These are phyloP conservation scores for Chaetops frenatus DNA, from an alignment of 2,113 vertebrate genomes.

Conservation along the genomic window DNA sequence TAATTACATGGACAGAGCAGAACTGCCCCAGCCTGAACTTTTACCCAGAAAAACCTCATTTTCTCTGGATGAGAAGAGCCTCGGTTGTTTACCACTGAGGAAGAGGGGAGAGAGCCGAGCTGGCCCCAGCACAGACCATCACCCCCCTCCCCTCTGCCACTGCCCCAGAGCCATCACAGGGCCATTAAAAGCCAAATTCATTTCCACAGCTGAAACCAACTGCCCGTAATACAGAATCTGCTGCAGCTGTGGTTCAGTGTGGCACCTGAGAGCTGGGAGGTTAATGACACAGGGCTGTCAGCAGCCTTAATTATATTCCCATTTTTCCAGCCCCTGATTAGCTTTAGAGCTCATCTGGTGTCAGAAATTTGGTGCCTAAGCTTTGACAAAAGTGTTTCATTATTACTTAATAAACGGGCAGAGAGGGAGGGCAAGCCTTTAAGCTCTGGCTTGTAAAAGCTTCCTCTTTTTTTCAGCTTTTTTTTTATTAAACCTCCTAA, in stretches of 20 bases:
- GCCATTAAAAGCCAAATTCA: conserved; percentile 45
- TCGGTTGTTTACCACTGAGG: background rate
- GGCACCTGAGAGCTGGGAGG: conserved; percentile 54
- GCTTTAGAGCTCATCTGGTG: conserved; percentile 52
- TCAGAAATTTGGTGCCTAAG: conserved; percentile 41
- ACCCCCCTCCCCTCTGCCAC: background rate
- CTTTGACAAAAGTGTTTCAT: conserved; percentile 51
- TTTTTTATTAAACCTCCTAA: background rate
- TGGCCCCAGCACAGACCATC: background rate
- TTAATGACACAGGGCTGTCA: conserved; percentile 32
- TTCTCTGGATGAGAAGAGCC: background rate
- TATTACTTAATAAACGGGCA: conserved; percentile 19
- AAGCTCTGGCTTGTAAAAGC: conserved; percentile 21
- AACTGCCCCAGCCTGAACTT: conserved; percentile 29
- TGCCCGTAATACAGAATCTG: background rate
- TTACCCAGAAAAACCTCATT: conserved; percentile 19
- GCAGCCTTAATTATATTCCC: conserved; percentile 47
- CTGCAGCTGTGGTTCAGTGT: conserved; percentile 31
- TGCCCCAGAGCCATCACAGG: background rate
- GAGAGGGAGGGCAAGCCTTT: background rate
- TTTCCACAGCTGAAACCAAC: conserved; percentile 3
- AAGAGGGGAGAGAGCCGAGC: fast-evolving
- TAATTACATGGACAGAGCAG: background rate
- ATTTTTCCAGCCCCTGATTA: conserved; percentile 28
- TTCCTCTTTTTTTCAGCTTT: background rate